Evolutionary conservation across 2,113 vertebrate species (phyloP).

Genomic region (Hirundichthys speculiger): DNA sequence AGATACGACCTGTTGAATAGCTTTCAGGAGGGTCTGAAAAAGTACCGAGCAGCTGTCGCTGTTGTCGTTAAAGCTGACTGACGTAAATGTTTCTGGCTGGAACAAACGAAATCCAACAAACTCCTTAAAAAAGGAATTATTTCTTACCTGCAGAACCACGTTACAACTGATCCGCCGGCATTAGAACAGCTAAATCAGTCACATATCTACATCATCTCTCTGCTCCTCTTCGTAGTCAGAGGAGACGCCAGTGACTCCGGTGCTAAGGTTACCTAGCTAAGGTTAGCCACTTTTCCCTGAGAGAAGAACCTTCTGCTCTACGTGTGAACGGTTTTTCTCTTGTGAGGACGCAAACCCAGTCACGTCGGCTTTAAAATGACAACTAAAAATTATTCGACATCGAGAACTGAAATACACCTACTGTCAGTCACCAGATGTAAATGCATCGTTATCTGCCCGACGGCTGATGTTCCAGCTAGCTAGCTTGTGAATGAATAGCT

Average conservation of each 20-base stretch:
- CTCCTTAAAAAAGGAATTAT: neutral
- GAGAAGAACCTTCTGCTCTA: constrained; percentile 11
- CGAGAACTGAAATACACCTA: neutral
- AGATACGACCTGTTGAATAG: constrained; percentile 57
- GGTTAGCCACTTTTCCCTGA: constrained; percentile 49
- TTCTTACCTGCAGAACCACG: constrained; percentile 51
- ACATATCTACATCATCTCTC: constrained; percentile 48
- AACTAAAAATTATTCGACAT: neutral
- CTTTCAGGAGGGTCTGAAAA: constrained; percentile 5
- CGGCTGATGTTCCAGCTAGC: constrained; percentile 19
- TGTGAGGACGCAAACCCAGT: neutral
- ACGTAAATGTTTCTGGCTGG: neutral
- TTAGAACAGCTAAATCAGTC: constrained; percentile 35
- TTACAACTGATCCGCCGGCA: constrained; percentile 31
- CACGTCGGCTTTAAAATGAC: neutral
- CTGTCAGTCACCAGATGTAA: neutral
- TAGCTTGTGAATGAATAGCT: constrained; percentile 39
- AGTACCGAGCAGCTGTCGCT: constrained; percentile 20
- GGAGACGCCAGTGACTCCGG: constrained; percentile 34
- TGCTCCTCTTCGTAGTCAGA: constrained; percentile 16
- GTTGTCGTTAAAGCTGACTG: constrained; percentile 1
- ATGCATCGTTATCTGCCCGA: neutral
- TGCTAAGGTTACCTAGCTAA: constrained; percentile 55
- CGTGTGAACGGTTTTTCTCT: neutral
- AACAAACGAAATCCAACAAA: neutral